Conservation (phyloP, 2,113 vertebrate genomes). For the Haemorhous mexicanus region DNA sequence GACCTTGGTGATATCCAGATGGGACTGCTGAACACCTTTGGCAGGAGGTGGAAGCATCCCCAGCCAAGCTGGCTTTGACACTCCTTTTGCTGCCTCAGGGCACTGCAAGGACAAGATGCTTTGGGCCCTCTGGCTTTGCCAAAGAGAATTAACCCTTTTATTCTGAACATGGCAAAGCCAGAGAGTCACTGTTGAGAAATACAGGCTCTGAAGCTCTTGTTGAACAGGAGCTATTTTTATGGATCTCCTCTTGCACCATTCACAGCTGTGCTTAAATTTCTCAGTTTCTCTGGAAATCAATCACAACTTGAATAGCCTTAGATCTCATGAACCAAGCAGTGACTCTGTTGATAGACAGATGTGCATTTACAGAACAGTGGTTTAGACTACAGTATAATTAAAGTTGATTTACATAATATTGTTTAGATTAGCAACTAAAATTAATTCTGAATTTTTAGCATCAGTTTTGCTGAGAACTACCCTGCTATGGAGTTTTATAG, state of each 20-base stretch:
- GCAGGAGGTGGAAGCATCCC: not conserved
- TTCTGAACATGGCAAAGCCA: not conserved
- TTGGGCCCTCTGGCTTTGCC: not conserved
- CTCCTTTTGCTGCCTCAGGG: fast-evolving
- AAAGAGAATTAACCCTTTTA: not conserved
- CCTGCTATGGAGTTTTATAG: not conserved
- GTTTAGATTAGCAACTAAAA: not conserved
- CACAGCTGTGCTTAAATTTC: not conserved
- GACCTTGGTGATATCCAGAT: not conserved
- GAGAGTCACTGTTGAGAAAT: not conserved
- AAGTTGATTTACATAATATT: not conserved
- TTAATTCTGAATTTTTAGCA: not conserved
- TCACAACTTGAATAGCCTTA: not conserved
- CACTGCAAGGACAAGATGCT: not conserved
- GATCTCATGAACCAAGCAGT: not conserved
- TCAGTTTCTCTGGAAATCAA: not conserved
- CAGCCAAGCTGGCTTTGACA: not conserved
- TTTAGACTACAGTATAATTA: not conserved
- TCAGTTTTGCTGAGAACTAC: not conserved
- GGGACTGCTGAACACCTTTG: not conserved
- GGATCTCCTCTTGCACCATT: not conserved
- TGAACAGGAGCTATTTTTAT: not conserved
- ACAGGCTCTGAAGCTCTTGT: not conserved
- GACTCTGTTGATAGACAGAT: not conserved
- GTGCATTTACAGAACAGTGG: not conserved